Percentiles rank a stretch among this genome's conserved stretches.
These are phyloP conservation scores for Mizuhopecten yessoensis DNA, from an alignment of 1,140 invertebrate genomes.

Conservation along the genomic window DNA sequence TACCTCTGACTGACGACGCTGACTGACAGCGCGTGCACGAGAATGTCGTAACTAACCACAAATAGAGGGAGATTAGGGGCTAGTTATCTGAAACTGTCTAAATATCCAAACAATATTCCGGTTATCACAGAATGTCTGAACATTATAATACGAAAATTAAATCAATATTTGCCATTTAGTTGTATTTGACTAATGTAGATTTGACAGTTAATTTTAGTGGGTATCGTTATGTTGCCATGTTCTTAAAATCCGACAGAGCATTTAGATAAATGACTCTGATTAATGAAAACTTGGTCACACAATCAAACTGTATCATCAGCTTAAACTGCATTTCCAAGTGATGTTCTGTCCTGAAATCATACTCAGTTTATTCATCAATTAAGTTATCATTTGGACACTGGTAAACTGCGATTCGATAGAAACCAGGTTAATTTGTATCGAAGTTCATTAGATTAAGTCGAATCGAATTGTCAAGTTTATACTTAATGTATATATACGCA, in stretches of 20 bases:
- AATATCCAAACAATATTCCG: constrained; percentile 34
- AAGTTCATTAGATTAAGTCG: too few relatives aligned
- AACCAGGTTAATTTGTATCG: too few relatives aligned
- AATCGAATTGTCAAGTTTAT: too few relatives aligned
- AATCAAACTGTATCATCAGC: constrained; percentile 20
- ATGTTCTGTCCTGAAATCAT: not conserved
- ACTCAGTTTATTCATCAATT: not conserved
- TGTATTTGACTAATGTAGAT: constrained; percentile 35
- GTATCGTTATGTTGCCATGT: constrained; percentile 22
- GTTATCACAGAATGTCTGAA: constrained; percentile 20
- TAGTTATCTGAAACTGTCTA: constrained; percentile 19
- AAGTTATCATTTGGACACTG: too few relatives aligned
- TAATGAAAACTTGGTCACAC: not conserved
- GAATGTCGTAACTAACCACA: not conserved
- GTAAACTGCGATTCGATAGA: too few relatives aligned
- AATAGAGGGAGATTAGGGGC: not conserved
- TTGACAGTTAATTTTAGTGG: not conserved
- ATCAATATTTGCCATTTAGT: constrained; percentile 28
- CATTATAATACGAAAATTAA: constrained; percentile 36
- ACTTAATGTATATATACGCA: too few relatives aligned
- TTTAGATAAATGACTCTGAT: constrained; percentile 8
- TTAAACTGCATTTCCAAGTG: not conserved
- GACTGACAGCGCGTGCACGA: not conserved
- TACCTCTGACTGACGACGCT: constrained; percentile 17
- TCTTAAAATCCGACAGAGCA: not conserved